Percentiles rank a stretch among this genome's conserved stretches.
These are phyloP conservation scores for Zosterops pallidus DNA, from an alignment of 2,113 vertebrate genomes.

Conservation along the genomic window DNA sequence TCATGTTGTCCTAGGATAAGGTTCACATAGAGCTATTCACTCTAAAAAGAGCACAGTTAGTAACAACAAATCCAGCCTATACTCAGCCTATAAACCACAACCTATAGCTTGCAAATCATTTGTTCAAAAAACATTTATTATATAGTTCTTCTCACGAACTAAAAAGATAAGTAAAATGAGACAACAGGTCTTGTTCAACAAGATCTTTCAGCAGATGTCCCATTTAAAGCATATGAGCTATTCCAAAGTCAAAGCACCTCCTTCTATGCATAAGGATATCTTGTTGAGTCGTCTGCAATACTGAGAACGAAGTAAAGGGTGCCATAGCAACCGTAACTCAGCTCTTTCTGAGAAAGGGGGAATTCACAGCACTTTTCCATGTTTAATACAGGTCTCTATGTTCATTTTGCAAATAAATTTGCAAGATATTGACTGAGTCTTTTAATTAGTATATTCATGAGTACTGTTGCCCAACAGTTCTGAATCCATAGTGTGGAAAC, in stretches of 20 bases:
- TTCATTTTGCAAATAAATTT: background rate
- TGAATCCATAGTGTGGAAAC: background rate
- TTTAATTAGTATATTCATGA: background rate
- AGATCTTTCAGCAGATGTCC: background rate
- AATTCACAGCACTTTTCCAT: background rate
- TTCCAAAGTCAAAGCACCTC: background rate
- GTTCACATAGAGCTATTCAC: background rate
- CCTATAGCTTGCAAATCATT: background rate
- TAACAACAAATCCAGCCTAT: background rate
- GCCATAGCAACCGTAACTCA: slow-evolving; percentile 44
- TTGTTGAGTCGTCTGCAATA: background rate
- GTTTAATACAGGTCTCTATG: background rate
- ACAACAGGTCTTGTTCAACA: background rate
- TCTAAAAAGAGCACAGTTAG: background rate
- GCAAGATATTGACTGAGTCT: background rate
- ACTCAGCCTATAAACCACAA: background rate
- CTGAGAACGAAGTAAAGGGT: background rate
- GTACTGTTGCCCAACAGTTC: background rate
- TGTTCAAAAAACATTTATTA: background rate
- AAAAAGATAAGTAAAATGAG: background rate
- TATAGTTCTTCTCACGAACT: background rate
- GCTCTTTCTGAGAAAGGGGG: background rate
- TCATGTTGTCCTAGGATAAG: background rate
- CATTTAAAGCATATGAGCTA: background rate
- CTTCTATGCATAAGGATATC: background rate